A percentile compares a stretch with the other conserved stretches of the same genome.
These are phyloP conservation scores for Drosophila pseudoobscura DNA, from an alignment of 1,140 invertebrate species.

Conservation along the genomic window DNA sequence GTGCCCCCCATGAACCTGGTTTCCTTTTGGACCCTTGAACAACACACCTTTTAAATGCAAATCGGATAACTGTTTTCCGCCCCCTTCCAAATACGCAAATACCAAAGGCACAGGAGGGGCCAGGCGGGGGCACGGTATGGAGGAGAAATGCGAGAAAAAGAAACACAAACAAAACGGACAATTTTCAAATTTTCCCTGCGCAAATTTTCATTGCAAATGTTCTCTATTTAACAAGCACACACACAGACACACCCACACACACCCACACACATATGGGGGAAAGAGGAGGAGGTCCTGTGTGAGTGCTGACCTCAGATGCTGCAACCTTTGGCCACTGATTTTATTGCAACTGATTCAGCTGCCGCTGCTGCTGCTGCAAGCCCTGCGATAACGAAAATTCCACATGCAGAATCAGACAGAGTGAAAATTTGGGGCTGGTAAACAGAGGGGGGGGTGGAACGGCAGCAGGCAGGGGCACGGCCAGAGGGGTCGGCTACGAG, in stretches of 20 bases:
- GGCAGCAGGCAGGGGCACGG: neutral
- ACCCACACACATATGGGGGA: neutral
- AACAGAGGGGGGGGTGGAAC: neutral
- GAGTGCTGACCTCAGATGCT: slow-evolving; percentile 75
- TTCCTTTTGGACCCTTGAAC: slow-evolving; percentile 15
- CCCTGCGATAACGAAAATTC: slow-evolving; percentile 76
- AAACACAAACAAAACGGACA: slow-evolving; percentile 52
- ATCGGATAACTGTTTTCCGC: slow-evolving; percentile 67
- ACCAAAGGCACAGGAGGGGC: slow-evolving; percentile 3
- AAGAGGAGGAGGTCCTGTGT: neutral
- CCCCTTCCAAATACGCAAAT: slow-evolving; percentile 37
- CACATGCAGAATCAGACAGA: slow-evolving; percentile 50
- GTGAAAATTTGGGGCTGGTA: neutral
- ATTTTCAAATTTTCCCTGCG: slow-evolving; percentile 69
- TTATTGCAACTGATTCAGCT: slow-evolving; percentile 76
- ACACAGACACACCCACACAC: slow-evolving; percentile 27
- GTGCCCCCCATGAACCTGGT: neutral
- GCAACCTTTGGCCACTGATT: slow-evolving; percentile 80
- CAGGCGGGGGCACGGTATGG: too few species aligned
- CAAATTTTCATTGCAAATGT: slow-evolving; percentile 73
- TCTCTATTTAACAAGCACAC: slow-evolving; percentile 73
- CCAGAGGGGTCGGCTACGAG: too few species aligned
- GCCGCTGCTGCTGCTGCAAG: slow-evolving; percentile 70
- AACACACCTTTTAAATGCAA: slow-evolving; percentile 75
- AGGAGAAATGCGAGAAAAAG: slow-evolving; percentile 3